phyloP scores from a whole-genome alignment of 2,888 invertebrate species.

The Tachina grossa region DNA sequence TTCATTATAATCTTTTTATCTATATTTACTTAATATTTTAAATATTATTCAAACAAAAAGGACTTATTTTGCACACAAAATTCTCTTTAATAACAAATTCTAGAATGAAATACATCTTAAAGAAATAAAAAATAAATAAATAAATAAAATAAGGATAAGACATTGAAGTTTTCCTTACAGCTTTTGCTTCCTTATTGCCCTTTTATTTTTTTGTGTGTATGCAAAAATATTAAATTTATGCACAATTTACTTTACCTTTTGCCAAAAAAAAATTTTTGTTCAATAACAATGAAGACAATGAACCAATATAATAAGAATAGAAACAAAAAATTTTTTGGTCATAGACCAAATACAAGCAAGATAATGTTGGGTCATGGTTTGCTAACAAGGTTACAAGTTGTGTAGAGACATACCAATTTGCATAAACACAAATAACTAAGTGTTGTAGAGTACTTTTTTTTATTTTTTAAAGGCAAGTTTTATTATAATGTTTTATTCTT shows the following conservation, averaged over 20 bases:
- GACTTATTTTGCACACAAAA: not conserved
- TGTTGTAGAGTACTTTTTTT: not conserved
- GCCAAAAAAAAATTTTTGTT: slow-evolving; percentile 48
- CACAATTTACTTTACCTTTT: slow-evolving; percentile 60
- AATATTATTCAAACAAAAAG: slow-evolving; percentile 16
- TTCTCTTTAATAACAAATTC: slow-evolving; percentile 4
- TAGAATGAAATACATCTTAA: not conserved
- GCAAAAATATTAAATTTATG: slow-evolving; percentile 62
- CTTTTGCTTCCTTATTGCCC: slow-evolving; percentile 23
- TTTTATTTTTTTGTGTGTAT: slow-evolving; percentile 38
- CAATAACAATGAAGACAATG: slow-evolving; percentile 41
- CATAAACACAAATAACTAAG: not conserved
- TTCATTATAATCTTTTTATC: slow-evolving; percentile 13
- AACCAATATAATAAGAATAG: slow-evolving; percentile 32
- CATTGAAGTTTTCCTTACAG: slow-evolving; percentile 17
- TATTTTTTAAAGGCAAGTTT: slow-evolving; percentile 29
- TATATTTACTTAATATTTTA: not conserved
- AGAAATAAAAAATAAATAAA: not conserved
- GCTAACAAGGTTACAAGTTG: slow-evolving; percentile 17
- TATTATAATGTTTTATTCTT: slow-evolving; percentile 5
- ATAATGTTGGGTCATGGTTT: slow-evolving; percentile 29
- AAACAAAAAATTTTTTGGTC: not conserved
- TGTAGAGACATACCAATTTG: not conserved
- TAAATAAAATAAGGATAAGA: slow-evolving; percentile 35
- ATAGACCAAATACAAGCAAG: not conserved